Evolutionary conservation across 2,888 invertebrate genomes (phyloP), one percentile per base, ranked within the genome.

Genomic region (Thymelicus acteon): DNA sequence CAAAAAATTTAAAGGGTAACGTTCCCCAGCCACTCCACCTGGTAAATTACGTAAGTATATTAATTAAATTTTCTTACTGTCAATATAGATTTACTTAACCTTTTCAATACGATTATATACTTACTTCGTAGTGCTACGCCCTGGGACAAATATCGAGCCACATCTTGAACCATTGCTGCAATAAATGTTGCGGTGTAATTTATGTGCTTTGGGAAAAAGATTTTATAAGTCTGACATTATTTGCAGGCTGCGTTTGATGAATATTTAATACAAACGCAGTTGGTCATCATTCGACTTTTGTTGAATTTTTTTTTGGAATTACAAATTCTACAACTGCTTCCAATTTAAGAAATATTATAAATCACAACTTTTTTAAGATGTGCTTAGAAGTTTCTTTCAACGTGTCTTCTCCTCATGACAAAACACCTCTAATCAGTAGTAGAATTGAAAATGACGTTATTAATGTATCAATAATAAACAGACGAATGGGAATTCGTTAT

Each of bases 11-110:
- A 85, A 68, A 0, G 83, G 77, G 75, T 89, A 91, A 76, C 86
- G 79, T 0, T 79, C 79, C 5, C 91, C 91, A n/a, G 84, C 90
- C 19, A 77, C 81, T 10, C 86, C 86, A 81, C 90, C 91, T 91
- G 49, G 60, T 7, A 47, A 71, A 66, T 10, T 52, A 62, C 60
- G 54, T 54, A 13, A 60, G 54, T 58, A 15, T 15, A 57, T 15
- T 15, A 44, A 6, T 24, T 31, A 13, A 48, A 31, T 31, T n/a
- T 57, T 58, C 24, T 10, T 0, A 71, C 10, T 63, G 31, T 52
- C 2, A 40, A 44, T 10, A 24, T n/a, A 58, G 7, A 24, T 19
- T 10, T 31, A 77, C 31, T 12, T 57, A 37, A 31, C 7, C 13
- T 13, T 12, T 13, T 57, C 2, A 57, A 7, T 6, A 31, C 6